Base-by-base conservation (phyloP, 2,797 vertebrate species). In the Spea hammondii region DNA sequence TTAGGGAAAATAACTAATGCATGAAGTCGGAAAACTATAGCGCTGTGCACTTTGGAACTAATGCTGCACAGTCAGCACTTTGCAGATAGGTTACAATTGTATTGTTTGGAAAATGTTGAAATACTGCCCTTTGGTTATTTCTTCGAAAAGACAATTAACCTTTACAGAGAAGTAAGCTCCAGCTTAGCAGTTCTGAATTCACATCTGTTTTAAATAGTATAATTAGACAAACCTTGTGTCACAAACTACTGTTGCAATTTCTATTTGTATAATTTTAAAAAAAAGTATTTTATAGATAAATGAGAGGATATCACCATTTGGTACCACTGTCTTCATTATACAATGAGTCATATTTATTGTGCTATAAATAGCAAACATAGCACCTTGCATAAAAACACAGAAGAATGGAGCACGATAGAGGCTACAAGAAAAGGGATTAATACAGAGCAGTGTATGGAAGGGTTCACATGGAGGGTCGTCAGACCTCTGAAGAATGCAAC, bases 81-180 rank as follows among this genome's bases (percentile, higher is more conserved):
- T 74, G 74, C 48, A 77, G 83, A 82, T 65, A 79, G 0, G 1
- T 68, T 79, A 49, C 49, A 67, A 74, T 84, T 83, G 65, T 72
- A 74, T 8, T n/a, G 9, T 32, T 74, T 44, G 82, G 70, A 47
- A 80, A 78, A 12, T 32, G 51, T 57, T 70, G 60, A 70, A 79
- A 74, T 60, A 50, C 72, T 79, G 72, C 72, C 72, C 72, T 79
- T 79, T 79, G 65, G 78, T 75, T 74, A 70, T 75, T 79, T 70
- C 57, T 79, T 79, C 72, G 17, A 66, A 79, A 72, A 79, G 78
- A 79, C 72, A 79, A 79, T 79, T 74, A 79, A 79, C 78, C 72
- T 79, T 79, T 79, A 55, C 32, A 74, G 57, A 79, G 64, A 74
- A 72, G 68, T 48, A 44, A 59, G 65, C 65, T 17, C 32, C 17